phyloP scores from a whole-genome alignment of 2,113 vertebrate genomes.

The Engraulis encrasicolus region DNA sequence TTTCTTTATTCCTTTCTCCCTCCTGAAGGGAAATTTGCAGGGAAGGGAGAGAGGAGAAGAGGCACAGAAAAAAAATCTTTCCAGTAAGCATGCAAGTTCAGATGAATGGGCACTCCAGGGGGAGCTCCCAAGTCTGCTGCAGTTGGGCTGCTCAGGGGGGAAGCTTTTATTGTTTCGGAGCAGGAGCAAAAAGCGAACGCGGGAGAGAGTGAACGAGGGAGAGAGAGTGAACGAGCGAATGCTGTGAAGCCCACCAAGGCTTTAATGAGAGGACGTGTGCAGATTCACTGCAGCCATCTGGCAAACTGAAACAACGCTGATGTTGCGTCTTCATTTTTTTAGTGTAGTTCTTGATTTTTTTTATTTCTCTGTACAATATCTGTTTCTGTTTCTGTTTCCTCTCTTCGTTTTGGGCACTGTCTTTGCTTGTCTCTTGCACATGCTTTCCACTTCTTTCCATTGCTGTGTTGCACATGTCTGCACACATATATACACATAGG shows the following conservation, averaged over 20 bases:
- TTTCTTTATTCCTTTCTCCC: neutral
- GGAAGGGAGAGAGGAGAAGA: no score
- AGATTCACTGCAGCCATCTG: neutral
- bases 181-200: no score
- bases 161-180: constrained; percentile 9
- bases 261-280: constrained; percentile 7
- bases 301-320: neutral
- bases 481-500: no score
- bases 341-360: neutral
- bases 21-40: neutral
- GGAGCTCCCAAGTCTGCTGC: neutral
- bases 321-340: neutral
- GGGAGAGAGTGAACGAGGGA: neutral
- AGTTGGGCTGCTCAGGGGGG: neutral
- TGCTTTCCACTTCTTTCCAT: no score
- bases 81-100: neutral
- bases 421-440: neutral
- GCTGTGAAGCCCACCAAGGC: neutral
- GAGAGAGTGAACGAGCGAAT: neutral
- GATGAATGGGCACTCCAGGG: neutral
- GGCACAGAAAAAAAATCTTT: neutral
- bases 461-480: no score
- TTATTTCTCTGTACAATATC: neutral
- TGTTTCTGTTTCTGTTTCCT: neutral
- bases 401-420: no score